A percentile compares a stretch with the other conserved stretches of the same genome.
phyloP scores from a whole-genome alignment of 1,140 invertebrate species.

The Musca vetustissima region DNA sequence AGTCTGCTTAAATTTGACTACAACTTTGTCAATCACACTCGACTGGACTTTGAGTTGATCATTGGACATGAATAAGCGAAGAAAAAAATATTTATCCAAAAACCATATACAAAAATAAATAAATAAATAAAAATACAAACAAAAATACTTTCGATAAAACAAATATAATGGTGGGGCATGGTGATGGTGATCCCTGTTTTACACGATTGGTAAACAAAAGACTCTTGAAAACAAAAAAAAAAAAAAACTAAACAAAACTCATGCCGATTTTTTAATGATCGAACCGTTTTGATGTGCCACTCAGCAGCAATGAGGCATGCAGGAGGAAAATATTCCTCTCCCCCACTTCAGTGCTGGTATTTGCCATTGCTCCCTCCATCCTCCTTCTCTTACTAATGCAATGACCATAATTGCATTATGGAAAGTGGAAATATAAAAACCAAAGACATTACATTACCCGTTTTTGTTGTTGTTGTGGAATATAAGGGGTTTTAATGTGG shows the following conservation, averaged over 20 bases:
- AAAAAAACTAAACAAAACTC: too few species aligned
- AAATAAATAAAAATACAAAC: not conserved
- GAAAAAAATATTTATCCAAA: too few species aligned
- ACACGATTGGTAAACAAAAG: not conserved
- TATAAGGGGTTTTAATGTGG: not conserved
- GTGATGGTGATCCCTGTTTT: conserved; percentile 14
- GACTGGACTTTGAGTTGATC: not conserved
- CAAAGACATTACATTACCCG: not conserved
- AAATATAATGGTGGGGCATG: not conserved
- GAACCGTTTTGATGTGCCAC: not conserved
- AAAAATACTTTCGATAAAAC: not conserved
- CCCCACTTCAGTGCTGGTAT: too few species aligned
- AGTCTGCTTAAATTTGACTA: conserved; percentile 14
- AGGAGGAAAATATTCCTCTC: too few species aligned
- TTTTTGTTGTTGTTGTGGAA: not conserved
- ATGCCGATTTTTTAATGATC: conserved; percentile 17
- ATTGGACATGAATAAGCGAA: too few species aligned
- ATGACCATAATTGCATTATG: conserved; percentile 14
- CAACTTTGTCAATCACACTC: conserved; percentile 20
- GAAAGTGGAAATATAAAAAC: too few species aligned
- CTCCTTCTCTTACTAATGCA: conserved; percentile 6
- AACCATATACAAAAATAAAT: too few species aligned
- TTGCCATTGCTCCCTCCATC: not conserved
- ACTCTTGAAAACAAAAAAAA: not conserved
- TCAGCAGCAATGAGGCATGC: not conserved